Evolutionary conservation across 2,888 invertebrate genomes (phyloP), one percentile per base, ranked within the genome.

Genomic region (Tenthredo livida): DNA sequence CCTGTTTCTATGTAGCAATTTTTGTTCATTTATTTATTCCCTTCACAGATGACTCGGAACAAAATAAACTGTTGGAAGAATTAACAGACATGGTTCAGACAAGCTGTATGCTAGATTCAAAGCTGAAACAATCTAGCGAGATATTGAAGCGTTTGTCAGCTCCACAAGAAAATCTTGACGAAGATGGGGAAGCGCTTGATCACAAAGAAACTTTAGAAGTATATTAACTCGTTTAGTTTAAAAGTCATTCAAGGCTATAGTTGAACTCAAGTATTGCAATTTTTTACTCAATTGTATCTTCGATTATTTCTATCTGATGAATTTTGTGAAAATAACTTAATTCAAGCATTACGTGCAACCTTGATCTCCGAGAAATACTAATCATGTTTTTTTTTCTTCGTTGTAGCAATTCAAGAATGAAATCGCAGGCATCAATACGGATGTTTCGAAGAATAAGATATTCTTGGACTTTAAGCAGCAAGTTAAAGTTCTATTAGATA

Each of bases 71-170:
- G 84, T 83, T 92, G 29, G 85, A 87, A 2, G 85, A 87, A 0
- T 84, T 92, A 58, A 88, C 88, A 5, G 83, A 85, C 2, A 85
- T 88, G 83, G 87, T 90, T 1, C 83, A 87, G 54, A 87, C 86
- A 15, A 88, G 87, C 25, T 90, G 89, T 43, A 75, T 80, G 17
- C 65, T 88, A 12, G 86, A 87, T 50, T 87, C 87, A 21, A 89
- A 88, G 84, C 43, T 90, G 0, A 88, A 86, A 58, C 17, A 54
- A 2, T 85, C 87, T 2, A 29, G 85, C 33, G 29, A 84, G 2
- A 87, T 88, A 75, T 61, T 70, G 40, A 9, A 61, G 0, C 25
- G 58, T 50, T 78, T 61, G 15, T 17, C 83, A 37, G 12, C n/a
- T 70, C 50, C 12, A 65, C 43, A 78, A 85, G 85, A 84, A 12